Conservation (phyloP, 2,113 vertebrate species). For the Microtus richardsoni region DNA sequence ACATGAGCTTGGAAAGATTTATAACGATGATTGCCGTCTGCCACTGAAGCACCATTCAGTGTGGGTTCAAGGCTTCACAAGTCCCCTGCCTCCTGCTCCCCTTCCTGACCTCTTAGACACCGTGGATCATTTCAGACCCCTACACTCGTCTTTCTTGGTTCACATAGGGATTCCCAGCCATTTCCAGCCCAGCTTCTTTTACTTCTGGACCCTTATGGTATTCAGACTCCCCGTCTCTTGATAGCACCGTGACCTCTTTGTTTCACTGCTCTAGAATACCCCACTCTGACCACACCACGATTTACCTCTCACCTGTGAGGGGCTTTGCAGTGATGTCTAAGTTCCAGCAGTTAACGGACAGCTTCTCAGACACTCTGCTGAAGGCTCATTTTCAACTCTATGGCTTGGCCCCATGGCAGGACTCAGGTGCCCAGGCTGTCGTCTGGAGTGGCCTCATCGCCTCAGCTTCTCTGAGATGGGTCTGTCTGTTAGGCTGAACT, state of each 20-base stretch:
- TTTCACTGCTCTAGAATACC: not conserved
- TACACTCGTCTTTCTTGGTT: not conserved
- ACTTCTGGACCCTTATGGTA: not conserved
- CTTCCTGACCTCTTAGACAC: not conserved
- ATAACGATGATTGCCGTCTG: not conserved
- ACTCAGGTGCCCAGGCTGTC: not conserved
- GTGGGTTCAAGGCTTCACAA: not conserved
- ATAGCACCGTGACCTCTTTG: not conserved
- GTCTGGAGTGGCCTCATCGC: not conserved
- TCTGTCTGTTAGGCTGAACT: conserved; percentile 2
- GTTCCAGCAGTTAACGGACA: not conserved
- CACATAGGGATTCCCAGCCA: not conserved
- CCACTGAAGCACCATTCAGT: not conserved
- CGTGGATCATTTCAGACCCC: not conserved
- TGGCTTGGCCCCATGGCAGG: not conserved
- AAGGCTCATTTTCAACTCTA: not conserved
- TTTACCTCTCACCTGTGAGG: not conserved
- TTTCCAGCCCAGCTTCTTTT: not conserved
- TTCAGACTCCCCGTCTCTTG: not conserved
- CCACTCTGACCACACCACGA: not conserved
- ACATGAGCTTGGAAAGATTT: not conserved
- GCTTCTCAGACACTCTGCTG: not conserved
- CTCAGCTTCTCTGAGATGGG: not conserved
- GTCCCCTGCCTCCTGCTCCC: too few species aligned
- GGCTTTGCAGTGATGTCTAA: not conserved